Evolutionary conservation across 2,797 vertebrate species (phyloP).

Genomic region (Heterohyrax brucei): DNA sequence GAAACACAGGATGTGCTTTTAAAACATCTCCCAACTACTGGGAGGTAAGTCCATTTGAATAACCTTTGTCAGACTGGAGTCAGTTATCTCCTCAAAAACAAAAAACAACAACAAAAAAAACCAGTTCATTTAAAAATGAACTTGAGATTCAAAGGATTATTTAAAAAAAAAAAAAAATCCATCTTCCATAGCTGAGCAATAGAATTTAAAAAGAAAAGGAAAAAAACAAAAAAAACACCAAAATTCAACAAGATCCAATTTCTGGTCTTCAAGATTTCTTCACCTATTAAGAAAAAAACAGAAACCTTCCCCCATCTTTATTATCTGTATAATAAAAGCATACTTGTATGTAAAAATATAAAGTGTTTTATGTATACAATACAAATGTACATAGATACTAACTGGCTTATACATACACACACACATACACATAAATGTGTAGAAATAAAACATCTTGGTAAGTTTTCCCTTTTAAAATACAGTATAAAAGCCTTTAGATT

Average conservation of each 20-base stretch:
- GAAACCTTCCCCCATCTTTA: slow-evolving; percentile 92
- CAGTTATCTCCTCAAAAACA: slow-evolving; percentile 90
- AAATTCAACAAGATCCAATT: slow-evolving; percentile 91
- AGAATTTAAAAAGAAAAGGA: slow-evolving; percentile 80
- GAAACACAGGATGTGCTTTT: slow-evolving; percentile 89
- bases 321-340: slow-evolving; percentile 88
- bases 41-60: slow-evolving; percentile 90
- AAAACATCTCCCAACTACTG: slow-evolving; percentile 89
- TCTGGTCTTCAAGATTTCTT: slow-evolving; percentile 92
- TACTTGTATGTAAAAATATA: slow-evolving; percentile 85
- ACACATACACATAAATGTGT: slow-evolving; percentile 74
- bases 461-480: slow-evolving; percentile 78
- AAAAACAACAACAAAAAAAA: slow-evolving; percentile 66
- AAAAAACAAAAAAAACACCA: slow-evolving; percentile 70
- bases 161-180: slow-evolving; percentile 85
- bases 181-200: slow-evolving; percentile 90
- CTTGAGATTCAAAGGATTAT: slow-evolving; percentile 88
- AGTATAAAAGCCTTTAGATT: slow-evolving; percentile 77
- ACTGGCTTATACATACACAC: slow-evolving; percentile 87
- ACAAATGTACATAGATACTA: slow-evolving; percentile 80
- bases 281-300: slow-evolving; percentile 93
- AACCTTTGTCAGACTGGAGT: slow-evolving; percentile 89
- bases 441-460: slow-evolving; percentile 78
- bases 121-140: slow-evolving; percentile 89
- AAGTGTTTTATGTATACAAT: slow-evolving; percentile 84